phyloP scores from a whole-genome alignment of 2,113 vertebrate genomes.

The Ellobius talpinus region DNA sequence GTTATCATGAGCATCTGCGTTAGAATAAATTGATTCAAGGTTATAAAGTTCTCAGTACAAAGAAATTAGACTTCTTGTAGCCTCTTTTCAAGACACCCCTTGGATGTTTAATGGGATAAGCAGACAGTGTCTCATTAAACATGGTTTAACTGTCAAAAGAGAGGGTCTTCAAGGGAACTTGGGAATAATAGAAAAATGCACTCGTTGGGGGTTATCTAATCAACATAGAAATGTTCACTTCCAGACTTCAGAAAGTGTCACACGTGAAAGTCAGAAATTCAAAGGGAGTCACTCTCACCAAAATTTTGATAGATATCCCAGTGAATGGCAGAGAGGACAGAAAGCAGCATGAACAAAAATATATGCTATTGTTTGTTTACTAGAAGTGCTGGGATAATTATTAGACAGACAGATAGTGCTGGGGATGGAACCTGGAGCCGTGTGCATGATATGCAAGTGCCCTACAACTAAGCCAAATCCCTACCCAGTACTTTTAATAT shows the following conservation, averaged over 20 bases:
- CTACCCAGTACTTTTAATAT: neutral
- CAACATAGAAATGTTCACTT: neutral
- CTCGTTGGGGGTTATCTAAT: neutral
- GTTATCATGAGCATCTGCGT: neutral
- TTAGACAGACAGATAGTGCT: too few species aligned
- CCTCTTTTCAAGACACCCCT: conserved; percentile 31
- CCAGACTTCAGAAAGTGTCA: conserved; percentile 22
- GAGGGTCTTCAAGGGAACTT: neutral
- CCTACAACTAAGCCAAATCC: neutral
- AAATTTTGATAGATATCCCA: conserved; percentile 22
- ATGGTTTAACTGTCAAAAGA: conserved; percentile 14
- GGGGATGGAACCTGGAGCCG: neutral
- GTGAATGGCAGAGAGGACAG: neutral
- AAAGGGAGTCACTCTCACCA: conserved; percentile 6
- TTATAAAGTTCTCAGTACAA: conserved; percentile 23
- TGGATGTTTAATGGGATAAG: neutral
- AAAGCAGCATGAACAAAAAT: conserved; percentile 28
- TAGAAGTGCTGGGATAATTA: neutral
- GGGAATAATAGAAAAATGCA: conserved; percentile 24
- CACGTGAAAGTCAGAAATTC: conserved; percentile 35
- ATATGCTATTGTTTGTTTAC: neutral
- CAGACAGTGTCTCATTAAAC: neutral
- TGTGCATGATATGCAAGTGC: neutral
- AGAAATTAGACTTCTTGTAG: conserved; percentile 2
- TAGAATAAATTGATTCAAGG: conserved; percentile 34